A percentile compares a stretch with the other conserved stretches of the same genome.
These are phyloP conservation scores for Tetramorium parvispinum DNA, from an alignment of 1,140 invertebrate genomes.

Conservation along the genomic window DNA sequence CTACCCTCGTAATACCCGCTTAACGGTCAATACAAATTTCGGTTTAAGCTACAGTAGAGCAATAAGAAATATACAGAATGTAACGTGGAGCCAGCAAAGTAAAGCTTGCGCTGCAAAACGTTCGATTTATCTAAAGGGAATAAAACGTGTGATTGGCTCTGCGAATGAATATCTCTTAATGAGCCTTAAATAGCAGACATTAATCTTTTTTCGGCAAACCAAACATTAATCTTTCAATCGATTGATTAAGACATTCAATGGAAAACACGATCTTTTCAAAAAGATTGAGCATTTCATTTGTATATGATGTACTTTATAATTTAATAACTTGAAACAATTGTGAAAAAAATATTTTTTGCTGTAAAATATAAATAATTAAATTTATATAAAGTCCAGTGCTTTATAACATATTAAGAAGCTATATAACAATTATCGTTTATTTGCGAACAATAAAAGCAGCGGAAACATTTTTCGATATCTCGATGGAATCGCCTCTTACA, in stretches of 20 bases:
- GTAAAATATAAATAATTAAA: background rate
- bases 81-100: background rate
- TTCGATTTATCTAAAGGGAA: conserved; percentile 23
- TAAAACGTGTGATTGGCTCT: background rate
- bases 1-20: conserved; percentile 33
- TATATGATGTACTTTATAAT: background rate
- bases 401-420: background rate
- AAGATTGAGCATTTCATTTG: background rate
- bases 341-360: background rate
- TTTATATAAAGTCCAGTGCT: background rate
- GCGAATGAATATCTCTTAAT: conserved; percentile 11
- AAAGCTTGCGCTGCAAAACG: background rate
- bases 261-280: background rate
- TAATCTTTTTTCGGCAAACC: background rate
- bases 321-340: background rate
- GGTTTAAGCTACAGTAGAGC: conserved; percentile 45
- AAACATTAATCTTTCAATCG: conserved; percentile 11
- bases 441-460: background rate
- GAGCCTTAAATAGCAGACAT: background rate
- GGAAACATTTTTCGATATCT: background rate
- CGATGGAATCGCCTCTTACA: background rate
- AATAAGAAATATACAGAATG: conserved; percentile 21
- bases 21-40: conserved; percentile 61
- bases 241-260: background rate
- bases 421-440: background rate